Conservation (phyloP, 2,113 vertebrate genomes). For the Setophaga coronata region DNA sequence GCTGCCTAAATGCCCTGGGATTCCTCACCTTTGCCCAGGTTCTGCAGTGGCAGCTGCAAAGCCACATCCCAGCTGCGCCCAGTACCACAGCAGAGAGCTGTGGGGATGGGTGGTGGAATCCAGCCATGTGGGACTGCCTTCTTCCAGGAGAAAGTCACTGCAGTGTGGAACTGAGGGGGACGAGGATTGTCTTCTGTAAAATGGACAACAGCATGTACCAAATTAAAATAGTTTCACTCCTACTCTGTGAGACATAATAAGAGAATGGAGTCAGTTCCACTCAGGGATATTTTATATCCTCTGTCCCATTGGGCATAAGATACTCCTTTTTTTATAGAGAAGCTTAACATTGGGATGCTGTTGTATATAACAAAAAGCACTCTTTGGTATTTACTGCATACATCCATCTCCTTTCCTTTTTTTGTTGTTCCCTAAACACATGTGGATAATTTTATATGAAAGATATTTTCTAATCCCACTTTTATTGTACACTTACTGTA, state of each 20-base stretch:
- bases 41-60: neutral
- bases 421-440: neutral
- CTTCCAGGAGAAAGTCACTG: neutral
- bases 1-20: neutral
- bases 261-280: neutral
- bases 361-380: neutral
- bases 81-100: neutral
- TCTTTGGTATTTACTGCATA: neutral
- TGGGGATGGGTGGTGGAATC: neutral
- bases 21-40: neutral
- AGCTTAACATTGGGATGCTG: neutral
- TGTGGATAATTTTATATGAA: neutral
- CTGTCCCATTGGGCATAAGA: neutral
- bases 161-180: neutral
- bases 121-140: neutral
- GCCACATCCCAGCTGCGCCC: neutral
- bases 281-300: neutral
- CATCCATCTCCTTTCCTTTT: neutral
- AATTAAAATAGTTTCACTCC: neutral
- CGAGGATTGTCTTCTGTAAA: neutral
- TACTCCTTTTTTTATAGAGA: neutral
- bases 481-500: constrained; percentile 9
- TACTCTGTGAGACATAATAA: neutral
- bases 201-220: neutral
- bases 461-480: constrained; percentile 6